Percentiles rank a stretch among this genome's conserved stretches.
phyloP scores from a whole-genome alignment of 2,888 invertebrate genomes.

The Beris chalybata region DNA sequence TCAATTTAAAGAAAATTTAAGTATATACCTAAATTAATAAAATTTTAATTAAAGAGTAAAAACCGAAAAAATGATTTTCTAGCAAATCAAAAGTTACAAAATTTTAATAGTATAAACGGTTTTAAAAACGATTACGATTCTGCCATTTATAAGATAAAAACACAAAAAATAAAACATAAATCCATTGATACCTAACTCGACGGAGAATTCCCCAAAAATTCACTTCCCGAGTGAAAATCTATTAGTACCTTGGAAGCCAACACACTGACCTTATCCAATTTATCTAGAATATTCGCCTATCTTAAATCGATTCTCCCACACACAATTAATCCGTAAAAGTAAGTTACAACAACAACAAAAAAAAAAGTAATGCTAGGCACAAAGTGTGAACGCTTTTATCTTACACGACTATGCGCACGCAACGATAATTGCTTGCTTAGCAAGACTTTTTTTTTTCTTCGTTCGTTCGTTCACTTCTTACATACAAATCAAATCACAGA shows the following conservation, averaged over 20 bases:
- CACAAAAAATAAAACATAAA: slow-evolving; percentile 12
- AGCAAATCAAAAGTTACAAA: too few species aligned
- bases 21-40: too few species aligned
- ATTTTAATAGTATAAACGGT: too few species aligned
- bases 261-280: slow-evolving; percentile 13
- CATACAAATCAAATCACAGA: slow-evolving; percentile 19
- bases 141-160: slow-evolving; percentile 4
- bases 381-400: slow-evolving; percentile 21
- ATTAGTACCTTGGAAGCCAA: neutral
- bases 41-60: too few species aligned
- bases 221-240: neutral
- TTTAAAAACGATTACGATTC: too few species aligned
- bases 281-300: neutral
- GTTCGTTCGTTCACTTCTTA: neutral
- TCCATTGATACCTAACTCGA: slow-evolving; percentile 2
- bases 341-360: slow-evolving; percentile 3
- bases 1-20: too few species aligned
- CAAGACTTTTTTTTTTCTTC: slow-evolving; percentile 8
- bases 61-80: too few species aligned
- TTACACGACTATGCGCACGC: slow-evolving; percentile 19
- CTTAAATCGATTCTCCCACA: slow-evolving; percentile 7
- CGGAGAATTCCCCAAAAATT: neutral
- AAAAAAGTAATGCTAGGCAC: slow-evolving; percentile 21
- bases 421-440: slow-evolving; percentile 11
- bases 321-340: slow-evolving; percentile 15